phyloP scores from a whole-genome alignment of 92 coral and sea anemone species.

The Pocillopora grandis region DNA sequence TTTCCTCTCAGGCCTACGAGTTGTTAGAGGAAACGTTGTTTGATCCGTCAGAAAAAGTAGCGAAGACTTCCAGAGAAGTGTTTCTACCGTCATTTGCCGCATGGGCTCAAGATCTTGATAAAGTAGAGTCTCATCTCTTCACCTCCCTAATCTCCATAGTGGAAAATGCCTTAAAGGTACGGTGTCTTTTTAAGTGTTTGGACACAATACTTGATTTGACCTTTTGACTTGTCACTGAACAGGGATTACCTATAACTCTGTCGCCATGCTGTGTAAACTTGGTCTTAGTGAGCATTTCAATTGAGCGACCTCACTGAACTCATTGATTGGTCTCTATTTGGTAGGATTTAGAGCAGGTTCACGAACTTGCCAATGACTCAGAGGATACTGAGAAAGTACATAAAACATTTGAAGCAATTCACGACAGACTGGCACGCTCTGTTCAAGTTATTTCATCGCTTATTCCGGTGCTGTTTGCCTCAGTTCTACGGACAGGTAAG shows the following conservation, averaged over 20 bases:
- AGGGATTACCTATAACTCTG: too few relatives aligned
- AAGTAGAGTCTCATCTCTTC: conserved; percentile 79
- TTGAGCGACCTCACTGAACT: too few relatives aligned
- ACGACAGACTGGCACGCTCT: conserved; percentile 65
- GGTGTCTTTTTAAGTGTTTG: neutral
- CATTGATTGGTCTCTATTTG: neutral
- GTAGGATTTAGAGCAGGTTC: conserved; percentile 70
- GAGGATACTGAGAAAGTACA: conserved; percentile 62
- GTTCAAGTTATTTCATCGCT: conserved; percentile 73
- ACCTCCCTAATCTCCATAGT: conserved; percentile 31
- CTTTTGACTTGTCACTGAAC: too few relatives aligned
- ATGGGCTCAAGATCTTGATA: conserved; percentile 92
- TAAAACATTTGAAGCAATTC: conserved; percentile 58
- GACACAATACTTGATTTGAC: neutral
- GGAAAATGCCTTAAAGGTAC: conserved; percentile 17
- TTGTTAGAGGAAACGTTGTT: conserved; percentile 68
- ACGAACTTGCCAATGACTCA: conserved; percentile 55
- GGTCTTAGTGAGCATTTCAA: too few relatives aligned
- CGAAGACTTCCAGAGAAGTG: conserved; percentile 75
- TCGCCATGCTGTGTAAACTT: too few relatives aligned
- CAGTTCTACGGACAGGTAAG: conserved; percentile 85
- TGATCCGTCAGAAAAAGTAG: conserved; percentile 85
- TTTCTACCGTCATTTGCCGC: conserved; percentile 79
- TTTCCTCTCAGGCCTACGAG: conserved; percentile 74
- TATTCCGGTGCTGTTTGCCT: conserved; percentile 83